These are phyloP conservation scores for Enteromius paludinosus DNA, from an alignment of 2,797 vertebrate species.

Conservation along the genomic window DNA sequence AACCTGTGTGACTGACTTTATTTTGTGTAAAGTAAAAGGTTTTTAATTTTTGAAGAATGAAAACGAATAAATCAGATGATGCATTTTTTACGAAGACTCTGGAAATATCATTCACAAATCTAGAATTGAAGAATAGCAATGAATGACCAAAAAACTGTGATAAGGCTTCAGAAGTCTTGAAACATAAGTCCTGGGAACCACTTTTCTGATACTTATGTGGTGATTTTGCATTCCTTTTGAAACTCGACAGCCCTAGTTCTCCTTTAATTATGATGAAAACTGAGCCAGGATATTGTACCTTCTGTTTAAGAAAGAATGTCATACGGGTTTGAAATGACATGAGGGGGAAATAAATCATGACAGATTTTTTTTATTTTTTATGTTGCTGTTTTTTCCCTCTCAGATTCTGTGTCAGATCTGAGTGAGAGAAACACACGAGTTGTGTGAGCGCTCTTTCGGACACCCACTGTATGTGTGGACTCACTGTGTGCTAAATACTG, in stretches of 20 bases:
- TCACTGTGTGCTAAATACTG: conserved; percentile 68
- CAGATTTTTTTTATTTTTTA: not conserved
- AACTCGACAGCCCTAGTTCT: not conserved
- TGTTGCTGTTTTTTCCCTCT: not conserved
- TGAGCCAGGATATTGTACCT: not conserved
- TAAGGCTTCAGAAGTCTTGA: not conserved
- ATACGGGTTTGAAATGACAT: not conserved
- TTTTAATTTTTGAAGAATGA: not conserved
- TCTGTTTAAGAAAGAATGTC: conserved; percentile 9
- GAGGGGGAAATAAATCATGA: too few species aligned
- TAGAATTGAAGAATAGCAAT: not conserved
- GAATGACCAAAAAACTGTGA: not conserved
- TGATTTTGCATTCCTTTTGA: not conserved
- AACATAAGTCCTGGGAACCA: not conserved
- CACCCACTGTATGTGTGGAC: conserved; percentile 15
- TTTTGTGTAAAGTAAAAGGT: not conserved
- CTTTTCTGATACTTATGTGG: not conserved
- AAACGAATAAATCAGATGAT: not conserved
- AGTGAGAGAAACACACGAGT: not conserved
- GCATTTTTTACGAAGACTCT: not conserved
- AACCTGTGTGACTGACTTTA: not conserved
- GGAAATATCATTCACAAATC: not conserved
- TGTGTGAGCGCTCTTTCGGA: not conserved
- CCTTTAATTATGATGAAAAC: conserved; percentile 4
- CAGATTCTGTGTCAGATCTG: not conserved